phyloP scores from a whole-genome alignment of 2,797 vertebrate genomes.

The Graptemys geographica region DNA sequence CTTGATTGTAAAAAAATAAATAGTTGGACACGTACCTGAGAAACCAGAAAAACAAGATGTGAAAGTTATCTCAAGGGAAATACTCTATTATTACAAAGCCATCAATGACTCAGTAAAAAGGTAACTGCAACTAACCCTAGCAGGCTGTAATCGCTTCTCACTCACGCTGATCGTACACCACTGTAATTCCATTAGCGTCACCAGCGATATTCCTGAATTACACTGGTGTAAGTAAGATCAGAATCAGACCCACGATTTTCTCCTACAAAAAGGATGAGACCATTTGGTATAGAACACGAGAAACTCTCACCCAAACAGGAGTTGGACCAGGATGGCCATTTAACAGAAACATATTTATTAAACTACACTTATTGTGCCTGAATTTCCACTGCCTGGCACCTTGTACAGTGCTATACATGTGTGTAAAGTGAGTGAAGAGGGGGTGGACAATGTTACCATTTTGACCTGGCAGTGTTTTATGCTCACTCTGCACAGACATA shows the following conservation, averaged over 20 bases:
- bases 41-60: slow-evolving; percentile 68
- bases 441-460: no score
- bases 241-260: background rate
- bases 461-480: no score
- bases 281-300: background rate
- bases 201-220: background rate
- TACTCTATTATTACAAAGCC: background rate
- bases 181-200: fast-evolving
- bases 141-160: background rate
- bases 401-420: background rate
- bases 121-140: background rate
- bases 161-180: background rate
- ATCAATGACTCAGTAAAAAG: background rate
- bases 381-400: no score
- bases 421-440: background rate
- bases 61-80: slow-evolving; percentile 16
- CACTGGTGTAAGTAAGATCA: slow-evolving; percentile 15
- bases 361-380: background rate
- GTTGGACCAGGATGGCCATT: background rate
- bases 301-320: slow-evolving; percentile 13
- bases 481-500: no score
- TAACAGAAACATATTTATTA: background rate
- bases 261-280: slow-evolving; percentile 26
- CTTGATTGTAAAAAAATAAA: slow-evolving; percentile 38
- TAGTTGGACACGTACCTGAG: slow-evolving; percentile 27